Conservation (phyloP, 2,888 invertebrate genomes). For the Apodemia hepburni region DNA sequence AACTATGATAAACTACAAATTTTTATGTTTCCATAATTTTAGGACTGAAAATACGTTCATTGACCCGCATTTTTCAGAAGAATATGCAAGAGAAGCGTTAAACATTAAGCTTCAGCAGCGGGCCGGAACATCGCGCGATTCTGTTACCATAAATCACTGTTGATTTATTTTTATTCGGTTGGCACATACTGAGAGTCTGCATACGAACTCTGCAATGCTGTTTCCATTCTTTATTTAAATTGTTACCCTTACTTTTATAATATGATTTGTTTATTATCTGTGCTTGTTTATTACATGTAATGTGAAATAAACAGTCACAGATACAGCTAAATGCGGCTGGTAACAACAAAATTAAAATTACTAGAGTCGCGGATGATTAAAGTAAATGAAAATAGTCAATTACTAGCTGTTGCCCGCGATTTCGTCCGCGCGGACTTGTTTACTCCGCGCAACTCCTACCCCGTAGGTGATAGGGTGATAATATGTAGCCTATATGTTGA, state of each 20-base stretch:
- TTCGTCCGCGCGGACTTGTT: no score
- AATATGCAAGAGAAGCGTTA: slow-evolving; percentile 26
- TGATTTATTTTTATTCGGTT: slow-evolving; percentile 78
- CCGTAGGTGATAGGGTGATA: no score
- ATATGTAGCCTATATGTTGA: no score
- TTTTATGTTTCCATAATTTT: slow-evolving; percentile 10
- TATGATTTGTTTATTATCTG: slow-evolving; percentile 30
- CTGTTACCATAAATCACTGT: slow-evolving; percentile 59
- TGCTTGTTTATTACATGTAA: neutral
- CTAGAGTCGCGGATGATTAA: no score
- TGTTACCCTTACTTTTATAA: slow-evolving; percentile 40
- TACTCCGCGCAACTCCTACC: no score
- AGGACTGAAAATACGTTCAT: neutral
- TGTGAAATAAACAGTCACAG: no score
- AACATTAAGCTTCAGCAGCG: slow-evolving; percentile 32
- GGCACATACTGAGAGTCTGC: slow-evolving; percentile 43
- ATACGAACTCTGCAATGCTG: slow-evolving; percentile 41
- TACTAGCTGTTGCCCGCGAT: no score
- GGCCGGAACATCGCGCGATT: slow-evolving; percentile 30
- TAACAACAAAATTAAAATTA: no score
- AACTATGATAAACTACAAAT: neutral
- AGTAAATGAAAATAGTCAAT: no score
- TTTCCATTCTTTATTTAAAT: slow-evolving; percentile 56
- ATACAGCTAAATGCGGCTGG: no score
- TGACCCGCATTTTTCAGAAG: slow-evolving; percentile 16